phyloP scores from a whole-genome alignment of 2,113 vertebrate species.

The Chaetorhynchus papuensis region DNA sequence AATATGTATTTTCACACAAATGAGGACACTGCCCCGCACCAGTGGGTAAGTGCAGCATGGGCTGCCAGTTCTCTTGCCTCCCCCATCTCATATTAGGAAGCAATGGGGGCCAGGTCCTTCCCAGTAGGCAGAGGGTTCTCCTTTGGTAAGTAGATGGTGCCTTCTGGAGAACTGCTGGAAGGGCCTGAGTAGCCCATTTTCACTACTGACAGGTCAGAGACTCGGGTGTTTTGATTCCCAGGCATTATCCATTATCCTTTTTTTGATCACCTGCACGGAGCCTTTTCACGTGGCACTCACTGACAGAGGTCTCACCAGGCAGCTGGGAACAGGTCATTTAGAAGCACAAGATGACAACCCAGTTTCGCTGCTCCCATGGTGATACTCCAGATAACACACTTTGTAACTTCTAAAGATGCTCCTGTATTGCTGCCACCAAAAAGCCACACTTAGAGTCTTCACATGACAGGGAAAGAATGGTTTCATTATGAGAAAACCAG shows the following conservation, averaged over 20 bases:
- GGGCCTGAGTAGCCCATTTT: background rate
- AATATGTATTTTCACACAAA: background rate
- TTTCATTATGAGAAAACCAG: background rate
- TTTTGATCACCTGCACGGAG: background rate
- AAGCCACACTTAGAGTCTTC: background rate
- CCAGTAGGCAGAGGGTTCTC: background rate
- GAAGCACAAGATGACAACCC: background rate
- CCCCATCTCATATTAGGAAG: background rate
- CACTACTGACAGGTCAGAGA: background rate
- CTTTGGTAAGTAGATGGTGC: background rate
- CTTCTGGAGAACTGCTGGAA: background rate
- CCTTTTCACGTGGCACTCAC: background rate
- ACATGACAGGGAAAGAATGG: background rate
- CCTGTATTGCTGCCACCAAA: background rate
- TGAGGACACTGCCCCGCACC: background rate
- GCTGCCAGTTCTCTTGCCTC: background rate
- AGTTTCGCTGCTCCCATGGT: background rate
- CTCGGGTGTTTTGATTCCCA: background rate
- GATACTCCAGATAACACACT: background rate
- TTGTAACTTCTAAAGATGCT: background rate
- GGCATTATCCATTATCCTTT: background rate
- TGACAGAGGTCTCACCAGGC: background rate
- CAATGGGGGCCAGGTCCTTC: background rate
- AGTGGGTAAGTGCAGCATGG: background rate
- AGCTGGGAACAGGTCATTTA: background rate